These are phyloP conservation scores for Chloropsis hardwickii DNA, from an alignment of 2,113 vertebrate genomes.

Conservation along the genomic window DNA sequence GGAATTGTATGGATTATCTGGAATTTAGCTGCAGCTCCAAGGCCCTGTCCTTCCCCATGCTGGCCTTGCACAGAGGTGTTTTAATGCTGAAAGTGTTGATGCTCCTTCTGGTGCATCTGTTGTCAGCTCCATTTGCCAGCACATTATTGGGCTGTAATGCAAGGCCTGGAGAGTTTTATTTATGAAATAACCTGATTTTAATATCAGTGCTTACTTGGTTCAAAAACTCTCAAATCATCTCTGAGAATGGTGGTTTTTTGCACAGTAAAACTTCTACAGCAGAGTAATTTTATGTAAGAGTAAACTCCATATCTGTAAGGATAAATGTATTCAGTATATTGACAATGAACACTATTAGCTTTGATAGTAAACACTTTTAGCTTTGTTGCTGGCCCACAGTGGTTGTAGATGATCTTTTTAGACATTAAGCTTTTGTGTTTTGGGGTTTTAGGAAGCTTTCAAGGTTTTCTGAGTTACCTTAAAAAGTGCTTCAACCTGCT, in stretches of 20 bases:
- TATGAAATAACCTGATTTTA: not conserved
- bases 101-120: not conserved
- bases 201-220: not conserved
- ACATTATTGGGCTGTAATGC: not conserved
- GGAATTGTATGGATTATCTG: not conserved
- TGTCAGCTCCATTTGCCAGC: not conserved
- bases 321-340: not conserved
- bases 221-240: accelerated
- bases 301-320: not conserved
- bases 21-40: not conserved
- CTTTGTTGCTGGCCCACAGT: not conserved
- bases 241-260: not conserved
- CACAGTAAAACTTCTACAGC: not conserved
- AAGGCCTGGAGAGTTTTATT: not conserved
- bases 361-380: not conserved
- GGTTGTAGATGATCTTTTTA: not conserved
- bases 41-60: not conserved
- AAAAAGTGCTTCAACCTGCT: not conserved
- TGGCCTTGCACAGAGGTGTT: not conserved
- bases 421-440: not conserved
- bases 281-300: not conserved
- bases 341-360: not conserved
- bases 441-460: not conserved
- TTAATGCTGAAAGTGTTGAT: not conserved
- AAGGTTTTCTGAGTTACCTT: not conserved